These are phyloP conservation scores for Eilema sororculum DNA, from an alignment of 2,888 invertebrate species.

Conservation along the genomic window DNA sequence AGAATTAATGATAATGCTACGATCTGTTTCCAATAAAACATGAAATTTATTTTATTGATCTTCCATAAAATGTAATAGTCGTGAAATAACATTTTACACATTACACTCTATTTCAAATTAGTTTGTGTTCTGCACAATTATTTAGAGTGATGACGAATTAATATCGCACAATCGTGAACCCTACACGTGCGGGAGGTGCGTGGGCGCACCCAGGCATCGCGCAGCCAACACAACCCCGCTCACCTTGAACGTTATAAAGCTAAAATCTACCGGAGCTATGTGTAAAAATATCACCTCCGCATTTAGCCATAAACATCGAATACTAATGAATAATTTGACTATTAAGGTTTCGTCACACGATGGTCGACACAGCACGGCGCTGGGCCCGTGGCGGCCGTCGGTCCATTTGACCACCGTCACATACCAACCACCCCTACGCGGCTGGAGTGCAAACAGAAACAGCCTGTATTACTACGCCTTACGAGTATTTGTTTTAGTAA, in stretches of 20 bases:
- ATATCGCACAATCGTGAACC: slow-evolving; percentile 47
- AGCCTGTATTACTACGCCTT: slow-evolving; percentile 84
- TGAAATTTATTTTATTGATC: slow-evolving; percentile 25
- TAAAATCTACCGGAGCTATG: slow-evolving; percentile 63
- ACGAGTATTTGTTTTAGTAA: slow-evolving; percentile 87
- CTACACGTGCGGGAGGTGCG: slow-evolving; percentile 69
- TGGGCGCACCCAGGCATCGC: slow-evolving; percentile 71
- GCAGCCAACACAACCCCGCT: slow-evolving; percentile 67
- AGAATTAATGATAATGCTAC: slow-evolving; percentile 29
- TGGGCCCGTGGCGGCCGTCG: background rate
- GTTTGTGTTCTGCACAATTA: slow-evolving; percentile 3
- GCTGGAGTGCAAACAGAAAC: slow-evolving; percentile 57
- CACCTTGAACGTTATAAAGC: slow-evolving; percentile 79
- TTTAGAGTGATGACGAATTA: background rate
- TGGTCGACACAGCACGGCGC: background rate
- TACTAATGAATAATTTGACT: slow-evolving; percentile 20
- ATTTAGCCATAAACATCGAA: slow-evolving; percentile 39
- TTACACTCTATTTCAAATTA: slow-evolving; percentile 8
- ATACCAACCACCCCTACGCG: slow-evolving; percentile 12
- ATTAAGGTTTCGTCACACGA: slow-evolving; percentile 2
- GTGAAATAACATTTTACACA: background rate
- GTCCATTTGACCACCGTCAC: background rate
- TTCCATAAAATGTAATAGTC: slow-evolving; percentile 19
- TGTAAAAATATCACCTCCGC: slow-evolving; percentile 62
- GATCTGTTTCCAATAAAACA: slow-evolving; percentile 31